These are phyloP conservation scores for Melanerpes formicivorus DNA, from an alignment of 2,113 vertebrate genomes.

Conservation along the genomic window DNA sequence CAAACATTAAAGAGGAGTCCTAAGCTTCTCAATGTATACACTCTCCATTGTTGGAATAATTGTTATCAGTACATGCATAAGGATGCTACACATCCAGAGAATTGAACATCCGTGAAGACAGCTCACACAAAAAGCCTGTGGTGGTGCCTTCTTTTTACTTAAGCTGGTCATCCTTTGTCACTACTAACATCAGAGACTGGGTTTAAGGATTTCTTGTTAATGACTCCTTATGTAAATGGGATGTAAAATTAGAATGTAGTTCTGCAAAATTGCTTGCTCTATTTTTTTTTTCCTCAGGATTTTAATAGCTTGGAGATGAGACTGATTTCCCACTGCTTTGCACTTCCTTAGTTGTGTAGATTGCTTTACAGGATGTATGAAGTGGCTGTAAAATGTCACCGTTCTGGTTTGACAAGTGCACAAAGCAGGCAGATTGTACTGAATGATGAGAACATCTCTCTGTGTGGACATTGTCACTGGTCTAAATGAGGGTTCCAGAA, in stretches of 20 bases:
- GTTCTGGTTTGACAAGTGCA: neutral
- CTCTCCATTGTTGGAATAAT: neutral
- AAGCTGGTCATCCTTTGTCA: neutral
- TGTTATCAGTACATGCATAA: neutral
- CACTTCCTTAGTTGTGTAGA: neutral
- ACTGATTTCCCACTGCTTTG: neutral
- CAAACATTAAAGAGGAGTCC: neutral
- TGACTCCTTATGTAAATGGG: neutral
- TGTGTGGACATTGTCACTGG: neutral
- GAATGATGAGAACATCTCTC: neutral
- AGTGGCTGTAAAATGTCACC: neutral
- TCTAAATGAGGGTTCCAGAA: neutral
- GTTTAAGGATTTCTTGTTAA: neutral
- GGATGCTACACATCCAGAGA: neutral
- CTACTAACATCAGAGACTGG: neutral
- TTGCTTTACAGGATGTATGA: neutral
- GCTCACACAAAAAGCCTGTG: neutral
- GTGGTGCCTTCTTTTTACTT: neutral
- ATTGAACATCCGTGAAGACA: neutral
- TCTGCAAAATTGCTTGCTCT: neutral
- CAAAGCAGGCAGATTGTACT: neutral
- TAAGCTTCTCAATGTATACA: neutral
- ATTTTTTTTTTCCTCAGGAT: neutral
- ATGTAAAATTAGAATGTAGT: neutral
- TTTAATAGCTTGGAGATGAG: neutral